Evolutionary conservation across 2,888 invertebrate species (phyloP).

Genomic region (Euclidia mi): DNA sequence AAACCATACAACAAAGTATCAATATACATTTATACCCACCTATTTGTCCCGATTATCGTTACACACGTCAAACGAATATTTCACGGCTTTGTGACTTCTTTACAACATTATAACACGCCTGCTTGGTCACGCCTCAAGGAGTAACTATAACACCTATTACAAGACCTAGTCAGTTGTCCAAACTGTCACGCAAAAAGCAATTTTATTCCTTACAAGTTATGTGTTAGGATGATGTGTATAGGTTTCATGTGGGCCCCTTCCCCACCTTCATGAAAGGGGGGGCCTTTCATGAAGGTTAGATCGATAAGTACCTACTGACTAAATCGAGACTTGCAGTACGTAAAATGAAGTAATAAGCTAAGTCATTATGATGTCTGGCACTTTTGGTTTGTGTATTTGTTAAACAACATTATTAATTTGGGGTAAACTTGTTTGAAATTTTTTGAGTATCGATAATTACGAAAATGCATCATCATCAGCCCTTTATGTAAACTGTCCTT

Average conservation of each 20-base stretch:
- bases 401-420: not conserved
- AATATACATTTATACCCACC: not conserved
- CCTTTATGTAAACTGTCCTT: too few relatives aligned
- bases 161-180: slow-evolving; percentile 18
- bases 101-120: not conserved
- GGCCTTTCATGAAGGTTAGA: slow-evolving; percentile 8
- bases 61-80: not conserved
- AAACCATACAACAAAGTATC: too few relatives aligned
- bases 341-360: not conserved
- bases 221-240: slow-evolving; percentile 5
- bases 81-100: not conserved
- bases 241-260: slow-evolving; percentile 20
- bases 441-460: too few relatives aligned
- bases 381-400: not conserved
- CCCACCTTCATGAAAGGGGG: too few relatives aligned
- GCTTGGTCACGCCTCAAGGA: slow-evolving; percentile 5
- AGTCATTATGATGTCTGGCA: too few relatives aligned
- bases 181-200: slow-evolving; percentile 11
- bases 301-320: slow-evolving; percentile 5
- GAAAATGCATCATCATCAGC: too few relatives aligned
- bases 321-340: not conserved
- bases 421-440: not conserved
- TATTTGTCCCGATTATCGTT: not conserved
- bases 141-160: slow-evolving; percentile 4
- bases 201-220: slow-evolving; percentile 10